Conservation (phyloP, 2,888 invertebrate genomes). For the Elysia crispata region DNA sequence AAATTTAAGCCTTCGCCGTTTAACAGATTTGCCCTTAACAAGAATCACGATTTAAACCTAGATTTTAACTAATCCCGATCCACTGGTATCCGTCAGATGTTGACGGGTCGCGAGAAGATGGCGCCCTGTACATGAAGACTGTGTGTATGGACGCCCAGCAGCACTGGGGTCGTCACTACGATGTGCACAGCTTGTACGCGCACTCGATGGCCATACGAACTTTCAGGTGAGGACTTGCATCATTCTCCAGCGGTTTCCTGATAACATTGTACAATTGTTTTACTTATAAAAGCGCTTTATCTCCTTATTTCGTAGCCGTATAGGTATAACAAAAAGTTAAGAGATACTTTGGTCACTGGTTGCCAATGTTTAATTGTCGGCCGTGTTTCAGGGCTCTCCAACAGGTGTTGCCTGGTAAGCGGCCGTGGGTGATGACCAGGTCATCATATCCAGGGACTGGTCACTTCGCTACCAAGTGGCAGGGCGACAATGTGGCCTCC, state of each 20-base stretch:
- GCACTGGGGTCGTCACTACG: conserved; percentile 80
- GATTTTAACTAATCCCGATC: too few relatives aligned
- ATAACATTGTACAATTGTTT: too few relatives aligned
- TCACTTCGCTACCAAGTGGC: conserved; percentile 81
- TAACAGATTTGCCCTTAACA: too few relatives aligned
- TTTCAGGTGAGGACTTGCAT: conserved; percentile 57
- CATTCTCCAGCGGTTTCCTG: too few relatives aligned
- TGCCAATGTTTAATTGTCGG: too few relatives aligned
- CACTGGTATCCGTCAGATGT: too few relatives aligned
- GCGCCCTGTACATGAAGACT: conserved; percentile 81
- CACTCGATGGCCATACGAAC: conserved; percentile 77
- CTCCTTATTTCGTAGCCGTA: too few relatives aligned
- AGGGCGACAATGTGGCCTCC: conserved; percentile 80
- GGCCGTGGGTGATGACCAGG: conserved; percentile 83
- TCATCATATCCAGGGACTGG: conserved; percentile 88
- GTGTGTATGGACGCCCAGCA: conserved; percentile 89
- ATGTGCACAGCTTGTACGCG: conserved; percentile 80
- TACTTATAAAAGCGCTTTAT: too few relatives aligned
- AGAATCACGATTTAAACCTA: too few relatives aligned
- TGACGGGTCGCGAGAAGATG: conserved; percentile 52
- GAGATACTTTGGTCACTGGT: too few relatives aligned
- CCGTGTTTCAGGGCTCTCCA: conserved; percentile 54
- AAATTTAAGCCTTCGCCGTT: too few relatives aligned
- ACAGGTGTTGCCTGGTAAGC: conserved; percentile 55
- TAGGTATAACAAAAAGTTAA: too few relatives aligned